A percentile compares a stretch with the other conserved stretches of the same genome.
Evolutionary conservation across 2,113 vertebrate genomes (phyloP).

Genomic region (Sialia sialis): DNA sequence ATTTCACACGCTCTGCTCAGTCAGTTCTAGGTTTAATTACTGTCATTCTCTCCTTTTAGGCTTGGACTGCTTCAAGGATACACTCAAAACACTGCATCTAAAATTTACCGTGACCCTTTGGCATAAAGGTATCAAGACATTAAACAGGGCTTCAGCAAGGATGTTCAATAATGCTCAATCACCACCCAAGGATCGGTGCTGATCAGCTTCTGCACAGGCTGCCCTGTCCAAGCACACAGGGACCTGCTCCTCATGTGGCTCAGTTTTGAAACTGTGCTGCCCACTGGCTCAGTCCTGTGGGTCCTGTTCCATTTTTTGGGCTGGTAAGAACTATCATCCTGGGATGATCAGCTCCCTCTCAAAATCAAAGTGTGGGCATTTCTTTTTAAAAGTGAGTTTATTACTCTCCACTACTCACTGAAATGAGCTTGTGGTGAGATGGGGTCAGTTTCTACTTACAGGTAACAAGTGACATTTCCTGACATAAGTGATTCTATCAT

Average conservation of each 20-base stretch:
- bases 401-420: background rate
- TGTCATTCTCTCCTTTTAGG: background rate
- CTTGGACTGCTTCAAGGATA: background rate
- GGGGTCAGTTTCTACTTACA: background rate
- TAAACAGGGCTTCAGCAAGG: background rate
- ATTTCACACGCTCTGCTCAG: background rate
- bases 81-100: background rate
- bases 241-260: rapidly evolving
- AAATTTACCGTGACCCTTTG: background rate
- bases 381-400: background rate
- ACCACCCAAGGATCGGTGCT: background rate
- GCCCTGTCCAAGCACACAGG: background rate
- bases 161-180: background rate
- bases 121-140: background rate
- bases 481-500: background rate
- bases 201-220: background rate
- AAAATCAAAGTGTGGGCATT: background rate
- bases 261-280: background rate
- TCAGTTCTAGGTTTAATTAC: background rate
- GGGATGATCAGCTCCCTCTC: background rate
- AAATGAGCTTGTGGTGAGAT: background rate
- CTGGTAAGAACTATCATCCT: background rate
- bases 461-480: background rate
- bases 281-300: background rate
- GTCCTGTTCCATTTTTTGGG: background rate